A percentile compares a stretch with the other conserved stretches of the same genome.
These are phyloP conservation scores for Calephelis virginiensis DNA, from an alignment of 1,140 invertebrate genomes.

Conservation along the genomic window DNA sequence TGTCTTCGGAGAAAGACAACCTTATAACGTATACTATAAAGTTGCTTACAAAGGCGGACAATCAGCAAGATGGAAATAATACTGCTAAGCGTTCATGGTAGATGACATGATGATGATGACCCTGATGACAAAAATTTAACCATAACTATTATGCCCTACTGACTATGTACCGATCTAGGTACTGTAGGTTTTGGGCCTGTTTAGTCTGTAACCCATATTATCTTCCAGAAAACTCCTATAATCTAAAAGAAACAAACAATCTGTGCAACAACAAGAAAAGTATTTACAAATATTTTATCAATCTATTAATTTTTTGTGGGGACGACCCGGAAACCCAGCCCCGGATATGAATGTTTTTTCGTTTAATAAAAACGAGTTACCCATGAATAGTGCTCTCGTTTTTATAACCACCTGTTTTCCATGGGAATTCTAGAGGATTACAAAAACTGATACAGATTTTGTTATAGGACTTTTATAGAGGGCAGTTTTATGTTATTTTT, in stretches of 20 bases:
- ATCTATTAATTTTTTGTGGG: constrained; percentile 53
- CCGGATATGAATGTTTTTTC: constrained; percentile 56
- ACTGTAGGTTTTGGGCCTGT: no score
- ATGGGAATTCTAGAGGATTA: constrained; percentile 46
- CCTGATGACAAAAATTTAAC: no score
- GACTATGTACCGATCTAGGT: no score
- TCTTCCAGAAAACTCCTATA: no score
- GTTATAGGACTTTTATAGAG: constrained; percentile 15
- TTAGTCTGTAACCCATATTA: no score
- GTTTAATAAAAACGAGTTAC: constrained; percentile 60
- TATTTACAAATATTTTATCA: constrained; percentile 52
- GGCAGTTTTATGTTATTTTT: constrained; percentile 16
- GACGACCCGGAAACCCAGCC: constrained; percentile 58
- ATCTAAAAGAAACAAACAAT: neutral
- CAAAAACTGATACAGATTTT: constrained; percentile 43
- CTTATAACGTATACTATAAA: no score
- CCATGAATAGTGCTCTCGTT: constrained; percentile 47
- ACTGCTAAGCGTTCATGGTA: no score
- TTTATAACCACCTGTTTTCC: constrained; percentile 66
- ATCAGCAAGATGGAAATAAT: no score
- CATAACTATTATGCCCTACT: no score
- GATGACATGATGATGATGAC: no score
- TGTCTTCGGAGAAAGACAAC: no score
- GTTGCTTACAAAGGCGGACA: no score
- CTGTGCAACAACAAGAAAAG: constrained; percentile 17